These are phyloP conservation scores for Mirounga angustirostris DNA, from an alignment of 2,113 vertebrate species.

Conservation along the genomic window DNA sequence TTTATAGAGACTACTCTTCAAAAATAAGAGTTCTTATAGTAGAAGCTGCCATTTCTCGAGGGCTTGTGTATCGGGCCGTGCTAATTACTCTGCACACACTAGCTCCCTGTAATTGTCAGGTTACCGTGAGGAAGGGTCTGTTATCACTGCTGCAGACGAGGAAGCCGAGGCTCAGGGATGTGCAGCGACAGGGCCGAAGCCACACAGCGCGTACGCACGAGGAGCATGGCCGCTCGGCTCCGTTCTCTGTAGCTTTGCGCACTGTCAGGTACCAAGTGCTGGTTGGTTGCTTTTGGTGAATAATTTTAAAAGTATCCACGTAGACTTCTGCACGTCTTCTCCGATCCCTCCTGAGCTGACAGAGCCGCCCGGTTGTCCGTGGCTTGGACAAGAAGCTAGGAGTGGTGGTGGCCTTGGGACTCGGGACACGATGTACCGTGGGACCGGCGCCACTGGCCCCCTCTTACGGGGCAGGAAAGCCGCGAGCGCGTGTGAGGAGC, in stretches of 20 bases:
- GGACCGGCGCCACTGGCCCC: accelerated
- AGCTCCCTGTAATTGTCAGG: not conserved
- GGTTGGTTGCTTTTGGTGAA: not conserved
- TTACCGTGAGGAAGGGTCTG: too few relatives aligned
- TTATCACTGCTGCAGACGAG: not conserved
- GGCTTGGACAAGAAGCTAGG: not conserved
- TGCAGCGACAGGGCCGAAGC: not conserved
- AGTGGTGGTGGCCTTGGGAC: not conserved
- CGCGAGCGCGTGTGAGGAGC: accelerated
- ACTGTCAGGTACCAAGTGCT: accelerated
- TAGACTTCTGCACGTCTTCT: not conserved
- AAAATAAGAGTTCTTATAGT: not conserved
- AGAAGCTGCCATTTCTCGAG: not conserved
- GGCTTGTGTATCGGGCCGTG: accelerated
- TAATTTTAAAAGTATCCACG: not conserved
- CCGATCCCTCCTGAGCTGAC: accelerated
- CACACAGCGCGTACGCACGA: accelerated
- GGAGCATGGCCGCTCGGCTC: accelerated
- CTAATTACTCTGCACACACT: accelerated
- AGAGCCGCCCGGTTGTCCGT: too few relatives aligned
- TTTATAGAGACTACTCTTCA: not conserved
- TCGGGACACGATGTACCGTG: accelerated
- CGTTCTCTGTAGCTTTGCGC: not conserved
- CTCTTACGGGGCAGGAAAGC: accelerated
- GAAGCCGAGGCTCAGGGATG: not conserved